phyloP scores from a whole-genome alignment of 2,888 invertebrate species.

The Nemurella pictetii region DNA sequence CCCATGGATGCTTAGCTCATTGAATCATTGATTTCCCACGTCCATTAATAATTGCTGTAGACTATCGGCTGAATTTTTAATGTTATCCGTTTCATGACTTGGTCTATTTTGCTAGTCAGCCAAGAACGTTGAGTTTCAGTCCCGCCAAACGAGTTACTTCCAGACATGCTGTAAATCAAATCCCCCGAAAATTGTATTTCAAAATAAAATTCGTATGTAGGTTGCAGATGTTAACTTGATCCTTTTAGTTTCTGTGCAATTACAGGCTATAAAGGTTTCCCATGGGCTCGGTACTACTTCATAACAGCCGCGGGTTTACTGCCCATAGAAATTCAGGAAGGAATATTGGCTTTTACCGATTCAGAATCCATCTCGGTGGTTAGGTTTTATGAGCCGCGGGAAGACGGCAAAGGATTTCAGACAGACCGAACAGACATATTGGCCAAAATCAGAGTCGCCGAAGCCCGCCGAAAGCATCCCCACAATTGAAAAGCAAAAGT shows the following conservation, averaged over 20 bases:
- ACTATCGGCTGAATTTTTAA: no score
- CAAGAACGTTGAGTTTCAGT: background rate
- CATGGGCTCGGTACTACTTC: background rate
- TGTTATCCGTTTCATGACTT: background rate
- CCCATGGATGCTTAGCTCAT: background rate
- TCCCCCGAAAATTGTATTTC: background rate
- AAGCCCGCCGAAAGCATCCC: background rate
- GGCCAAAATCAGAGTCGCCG: background rate
- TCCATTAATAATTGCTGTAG: background rate
- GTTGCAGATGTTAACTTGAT: background rate
- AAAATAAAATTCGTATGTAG: background rate
- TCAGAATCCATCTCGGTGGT: background rate
- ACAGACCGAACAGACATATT: background rate
- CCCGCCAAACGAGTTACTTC: background rate
- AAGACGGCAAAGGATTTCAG: background rate
- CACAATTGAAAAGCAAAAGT: background rate
- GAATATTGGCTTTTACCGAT: background rate
- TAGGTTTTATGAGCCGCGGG: background rate
- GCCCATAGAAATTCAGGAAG: background rate
- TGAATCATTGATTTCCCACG: background rate
- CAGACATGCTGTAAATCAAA: background rate
- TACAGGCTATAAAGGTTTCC: background rate
- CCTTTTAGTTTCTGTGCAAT: background rate
- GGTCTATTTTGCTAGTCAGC: background rate
- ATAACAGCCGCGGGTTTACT: background rate